These are phyloP conservation scores for Tyrannus savana DNA, from an alignment of 2,113 vertebrate species.

Conservation along the genomic window DNA sequence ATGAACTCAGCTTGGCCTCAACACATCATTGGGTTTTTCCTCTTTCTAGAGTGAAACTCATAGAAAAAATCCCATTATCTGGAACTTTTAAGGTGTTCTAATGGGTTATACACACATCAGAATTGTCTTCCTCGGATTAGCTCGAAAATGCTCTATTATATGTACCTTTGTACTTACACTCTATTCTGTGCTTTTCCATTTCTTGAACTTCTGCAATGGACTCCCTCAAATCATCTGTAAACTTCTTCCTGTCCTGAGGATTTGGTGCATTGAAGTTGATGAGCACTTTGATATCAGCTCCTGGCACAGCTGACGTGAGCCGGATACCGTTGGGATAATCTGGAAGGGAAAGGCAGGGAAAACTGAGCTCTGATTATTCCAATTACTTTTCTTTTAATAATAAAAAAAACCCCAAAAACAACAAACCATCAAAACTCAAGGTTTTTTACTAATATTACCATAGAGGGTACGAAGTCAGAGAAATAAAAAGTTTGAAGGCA, in stretches of 20 bases:
- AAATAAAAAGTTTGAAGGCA: neutral
- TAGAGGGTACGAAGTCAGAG: neutral
- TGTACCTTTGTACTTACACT: conserved; percentile 83
- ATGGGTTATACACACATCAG: neutral
- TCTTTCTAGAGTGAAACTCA: neutral
- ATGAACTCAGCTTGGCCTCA: neutral
- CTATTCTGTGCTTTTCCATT: conserved; percentile 99
- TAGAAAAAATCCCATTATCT: neutral
- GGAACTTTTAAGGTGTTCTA: neutral
- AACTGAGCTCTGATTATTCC: conserved; percentile 20
- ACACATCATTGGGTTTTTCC: neutral
- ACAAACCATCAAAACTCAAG: neutral
- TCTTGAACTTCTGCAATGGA: conserved; percentile 96
- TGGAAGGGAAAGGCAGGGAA: conserved; percentile 43
- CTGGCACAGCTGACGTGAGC: conserved; percentile 91
- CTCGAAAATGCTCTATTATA: neutral
- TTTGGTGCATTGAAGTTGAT: conserved; percentile 99
- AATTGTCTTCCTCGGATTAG: neutral
- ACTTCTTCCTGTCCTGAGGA: conserved; percentile 97
- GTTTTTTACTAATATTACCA: neutral
- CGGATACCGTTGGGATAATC: conserved; percentile 97
- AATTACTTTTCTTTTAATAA: neutral
- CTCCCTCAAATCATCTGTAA: conserved; percentile 94
- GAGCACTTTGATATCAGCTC: conserved; percentile 93
- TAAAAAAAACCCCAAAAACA: too few species aligned